Evolutionary conservation across 2,797 vertebrate species (phyloP).

Genomic region (Sebastes trivittatus): DNA sequence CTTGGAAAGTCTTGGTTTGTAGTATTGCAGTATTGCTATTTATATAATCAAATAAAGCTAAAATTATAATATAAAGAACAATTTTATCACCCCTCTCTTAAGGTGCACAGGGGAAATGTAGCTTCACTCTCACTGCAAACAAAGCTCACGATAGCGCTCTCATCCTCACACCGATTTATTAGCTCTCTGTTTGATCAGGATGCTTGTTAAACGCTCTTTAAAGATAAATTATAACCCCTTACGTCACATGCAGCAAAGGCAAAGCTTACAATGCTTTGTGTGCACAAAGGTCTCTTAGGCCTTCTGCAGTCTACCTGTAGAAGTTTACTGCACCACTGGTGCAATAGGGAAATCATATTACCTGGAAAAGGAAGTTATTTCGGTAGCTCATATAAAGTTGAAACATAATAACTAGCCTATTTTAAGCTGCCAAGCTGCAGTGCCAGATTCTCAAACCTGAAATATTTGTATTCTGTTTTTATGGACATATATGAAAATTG

Average conservation of each 20-base stretch:
- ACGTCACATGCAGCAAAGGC: constrained; percentile 9
- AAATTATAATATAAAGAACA: background rate
- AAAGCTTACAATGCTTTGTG: constrained; percentile 2
- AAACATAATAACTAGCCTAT: background rate
- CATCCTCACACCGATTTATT: constrained; percentile 1
- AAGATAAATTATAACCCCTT: constrained; percentile 7
- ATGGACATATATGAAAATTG: background rate
- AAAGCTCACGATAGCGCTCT: background rate
- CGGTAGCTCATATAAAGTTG: background rate
- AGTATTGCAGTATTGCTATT: background rate
- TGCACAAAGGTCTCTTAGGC: constrained; percentile 1
- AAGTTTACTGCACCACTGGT: background rate
- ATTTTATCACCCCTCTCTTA: background rate
- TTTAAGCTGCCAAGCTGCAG: background rate
- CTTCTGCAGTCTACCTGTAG: constrained; percentile 1
- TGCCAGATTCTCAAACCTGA: background rate
- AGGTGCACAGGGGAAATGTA: background rate
- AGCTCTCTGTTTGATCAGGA: constrained; percentile 27
- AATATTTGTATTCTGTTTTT: background rate
- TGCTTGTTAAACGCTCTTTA: constrained; percentile 25
- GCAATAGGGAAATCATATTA: constrained; percentile 13
- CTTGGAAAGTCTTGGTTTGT: background rate
- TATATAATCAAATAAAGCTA: constrained; percentile 1
- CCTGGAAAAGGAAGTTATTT: background rate
- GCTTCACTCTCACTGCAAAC: background rate